Conservation (phyloP, 2,113 vertebrate genomes). For the Chionodraco myersi region DNA sequence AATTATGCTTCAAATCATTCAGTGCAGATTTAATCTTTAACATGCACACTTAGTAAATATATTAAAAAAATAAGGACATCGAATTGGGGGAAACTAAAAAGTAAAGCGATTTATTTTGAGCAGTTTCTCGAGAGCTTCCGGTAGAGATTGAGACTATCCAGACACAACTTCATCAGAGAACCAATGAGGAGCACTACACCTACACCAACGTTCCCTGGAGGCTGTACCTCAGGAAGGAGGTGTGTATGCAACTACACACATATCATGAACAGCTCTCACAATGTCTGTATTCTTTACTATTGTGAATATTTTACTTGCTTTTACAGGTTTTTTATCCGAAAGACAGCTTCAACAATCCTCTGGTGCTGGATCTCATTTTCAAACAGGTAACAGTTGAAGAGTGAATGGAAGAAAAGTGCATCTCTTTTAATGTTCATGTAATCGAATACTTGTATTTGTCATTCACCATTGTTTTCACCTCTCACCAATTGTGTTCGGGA, state of each 20-base stretch:
- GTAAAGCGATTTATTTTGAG: not conserved
- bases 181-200: constrained; percentile 89
- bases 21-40: not conserved
- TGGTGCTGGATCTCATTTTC: constrained; percentile 94
- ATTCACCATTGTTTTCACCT: not conserved
- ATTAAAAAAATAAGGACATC: not conserved
- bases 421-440: not conserved
- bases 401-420: not conserved
- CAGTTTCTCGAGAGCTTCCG: constrained; percentile 87
- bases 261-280: not conserved
- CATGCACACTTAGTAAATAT: not conserved
- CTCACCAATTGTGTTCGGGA: not conserved
- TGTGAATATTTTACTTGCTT: constrained; percentile 27
- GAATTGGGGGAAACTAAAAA: not conserved
- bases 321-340: constrained; percentile 96
- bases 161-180: constrained; percentile 89
- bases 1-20: too few relatives aligned
- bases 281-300: not conserved
- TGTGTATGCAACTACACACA: constrained; percentile 54
- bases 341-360: constrained; percentile 89
- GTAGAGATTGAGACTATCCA: constrained; percentile 86
- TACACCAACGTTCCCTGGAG: constrained; percentile 93
- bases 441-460: not conserved
- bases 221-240: constrained; percentile 96
- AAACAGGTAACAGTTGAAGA: constrained; percentile 87